Evolutionary conservation across 2,797 vertebrate genomes (phyloP).

Genomic region (Champsocephalus esox): DNA sequence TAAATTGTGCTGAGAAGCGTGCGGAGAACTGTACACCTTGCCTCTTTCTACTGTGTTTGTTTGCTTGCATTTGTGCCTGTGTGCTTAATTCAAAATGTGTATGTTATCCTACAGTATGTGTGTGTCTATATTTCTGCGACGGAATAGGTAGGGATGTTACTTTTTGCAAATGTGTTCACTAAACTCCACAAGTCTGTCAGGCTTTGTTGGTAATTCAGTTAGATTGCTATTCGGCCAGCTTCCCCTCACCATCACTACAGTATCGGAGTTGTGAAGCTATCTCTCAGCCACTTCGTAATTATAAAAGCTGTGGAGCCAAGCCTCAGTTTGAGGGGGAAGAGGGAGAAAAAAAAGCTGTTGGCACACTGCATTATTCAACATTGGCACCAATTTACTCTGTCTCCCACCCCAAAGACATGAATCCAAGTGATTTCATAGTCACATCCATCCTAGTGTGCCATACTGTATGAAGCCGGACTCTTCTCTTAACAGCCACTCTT

Average conservation of each 20-base stretch:
- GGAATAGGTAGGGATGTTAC: slow-evolving; percentile 46
- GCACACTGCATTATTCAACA: slow-evolving; percentile 78
- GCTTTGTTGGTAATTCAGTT: slow-evolving; percentile 67
- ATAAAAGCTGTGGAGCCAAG: slow-evolving; percentile 72
- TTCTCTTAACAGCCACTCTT: slow-evolving; percentile 50
- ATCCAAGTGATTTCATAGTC: slow-evolving; percentile 74
- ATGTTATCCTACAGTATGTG: neutral
- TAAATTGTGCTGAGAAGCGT: slow-evolving; percentile 78
- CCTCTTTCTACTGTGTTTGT: slow-evolving; percentile 59
- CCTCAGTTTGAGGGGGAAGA: slow-evolving; percentile 67
- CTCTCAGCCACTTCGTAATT: slow-evolving; percentile 77
- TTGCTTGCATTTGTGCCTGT: slow-evolving; percentile 49
- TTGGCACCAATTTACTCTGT: slow-evolving; percentile 72
- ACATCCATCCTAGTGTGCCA: slow-evolving; percentile 50
- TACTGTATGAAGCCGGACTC: slow-evolving; percentile 57
- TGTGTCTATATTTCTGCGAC: slow-evolving; percentile 8
- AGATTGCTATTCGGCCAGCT: slow-evolving; percentile 52
- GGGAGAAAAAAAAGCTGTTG: slow-evolving; percentile 56
- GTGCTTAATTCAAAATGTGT: slow-evolving; percentile 29
- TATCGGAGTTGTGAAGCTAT: slow-evolving; percentile 64
- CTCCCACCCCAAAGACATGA: slow-evolving; percentile 72
- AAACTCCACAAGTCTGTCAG: slow-evolving; percentile 63
- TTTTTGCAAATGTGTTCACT: slow-evolving; percentile 50
- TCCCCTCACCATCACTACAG: slow-evolving; percentile 35
- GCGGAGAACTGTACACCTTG: slow-evolving; percentile 68